Evolutionary conservation across 1,140 invertebrate species (phyloP).

Genomic region (Brachionus rotundiformis): DNA sequence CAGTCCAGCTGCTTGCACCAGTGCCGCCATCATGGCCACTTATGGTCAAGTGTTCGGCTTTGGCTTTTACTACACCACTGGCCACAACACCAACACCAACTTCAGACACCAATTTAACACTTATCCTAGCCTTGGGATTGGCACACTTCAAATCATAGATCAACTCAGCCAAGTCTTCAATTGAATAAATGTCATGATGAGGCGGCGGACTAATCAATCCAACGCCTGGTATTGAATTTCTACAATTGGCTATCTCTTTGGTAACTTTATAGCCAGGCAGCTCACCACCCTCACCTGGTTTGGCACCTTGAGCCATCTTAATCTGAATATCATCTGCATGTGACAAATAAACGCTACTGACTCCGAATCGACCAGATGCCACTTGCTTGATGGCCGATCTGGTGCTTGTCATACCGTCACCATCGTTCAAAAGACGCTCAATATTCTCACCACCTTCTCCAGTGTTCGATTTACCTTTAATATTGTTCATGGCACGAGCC

Average conservation of each 20-base stretch:
- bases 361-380: constrained; percentile 94
- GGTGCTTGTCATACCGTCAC: constrained; percentile 69
- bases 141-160: constrained; percentile 98
- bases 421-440: constrained; percentile 75
- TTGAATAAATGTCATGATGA: constrained; percentile 99
- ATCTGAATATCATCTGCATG: constrained; percentile 73
- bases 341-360: constrained; percentile 91
- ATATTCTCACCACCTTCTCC: constrained; percentile 77
- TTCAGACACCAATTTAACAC: constrained; percentile 96
- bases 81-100: constrained; percentile 97
- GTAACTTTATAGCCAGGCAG: constrained; percentile 72
- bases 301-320: constrained; percentile 66
- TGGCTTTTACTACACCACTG: constrained; percentile 94
- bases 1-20: constrained; percentile 95
- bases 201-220: constrained; percentile 96
- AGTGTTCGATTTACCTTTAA: constrained; percentile 93
- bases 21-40: constrained; percentile 98
- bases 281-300: constrained; percentile 65
- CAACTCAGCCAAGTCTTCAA: constrained; percentile 95
- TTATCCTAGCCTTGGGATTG: constrained; percentile 90
- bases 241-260: constrained; percentile 87
- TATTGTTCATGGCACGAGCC: constrained; percentile 93
- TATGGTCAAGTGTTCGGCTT: constrained; percentile 96
- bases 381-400: constrained; percentile 76
- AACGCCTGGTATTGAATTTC: constrained; percentile 94